phyloP scores from a whole-genome alignment of 2,888 invertebrate species.

The Frankliniella fusca region DNA sequence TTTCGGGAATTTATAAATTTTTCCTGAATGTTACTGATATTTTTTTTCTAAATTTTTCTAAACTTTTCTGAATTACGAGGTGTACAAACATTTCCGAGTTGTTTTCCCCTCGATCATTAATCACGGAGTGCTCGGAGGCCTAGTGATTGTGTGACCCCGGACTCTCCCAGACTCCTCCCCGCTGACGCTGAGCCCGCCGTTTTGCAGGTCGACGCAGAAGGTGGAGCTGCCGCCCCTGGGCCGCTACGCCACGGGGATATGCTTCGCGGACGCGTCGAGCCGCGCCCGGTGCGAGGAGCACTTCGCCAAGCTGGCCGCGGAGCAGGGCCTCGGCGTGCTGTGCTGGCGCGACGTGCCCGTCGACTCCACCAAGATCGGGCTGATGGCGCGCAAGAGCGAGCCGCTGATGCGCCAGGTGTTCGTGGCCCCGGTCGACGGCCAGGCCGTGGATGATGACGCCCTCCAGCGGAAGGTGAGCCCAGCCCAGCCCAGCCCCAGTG shows the following conservation, averaged over 20 bases:
- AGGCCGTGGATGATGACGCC: slow-evolving; percentile 50
- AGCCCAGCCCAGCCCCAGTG: no score
- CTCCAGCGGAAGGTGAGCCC: not conserved
- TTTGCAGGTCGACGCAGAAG: slow-evolving; percentile 69
- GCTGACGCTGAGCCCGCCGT: slow-evolving; percentile 23
- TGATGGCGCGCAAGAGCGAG: slow-evolving; percentile 89
- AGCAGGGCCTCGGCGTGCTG: slow-evolving; percentile 73
- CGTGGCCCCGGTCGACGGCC: slow-evolving; percentile 62
- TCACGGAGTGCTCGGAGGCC: no score
- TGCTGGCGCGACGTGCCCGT: slow-evolving; percentile 94
- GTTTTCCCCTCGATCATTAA: no score
- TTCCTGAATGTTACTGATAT: no score
- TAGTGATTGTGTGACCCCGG: no score
- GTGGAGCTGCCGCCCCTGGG: slow-evolving; percentile 82
- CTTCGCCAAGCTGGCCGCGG: slow-evolving; percentile 75
- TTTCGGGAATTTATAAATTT: no score
- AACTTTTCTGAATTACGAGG: no score
- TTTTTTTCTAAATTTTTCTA: no score
- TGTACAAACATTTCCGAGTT: no score
- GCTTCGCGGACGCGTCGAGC: slow-evolving; percentile 83
- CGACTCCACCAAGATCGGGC: slow-evolving; percentile 78
- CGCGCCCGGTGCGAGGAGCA: slow-evolving; percentile 74
- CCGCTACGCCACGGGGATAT: slow-evolving; percentile 92
- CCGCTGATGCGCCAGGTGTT: slow-evolving; percentile 96
- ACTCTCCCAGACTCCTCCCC: not conserved